These are phyloP conservation scores for Oryzias sinensis DNA, from an alignment of 2,797 vertebrate species.

Conservation along the genomic window DNA sequence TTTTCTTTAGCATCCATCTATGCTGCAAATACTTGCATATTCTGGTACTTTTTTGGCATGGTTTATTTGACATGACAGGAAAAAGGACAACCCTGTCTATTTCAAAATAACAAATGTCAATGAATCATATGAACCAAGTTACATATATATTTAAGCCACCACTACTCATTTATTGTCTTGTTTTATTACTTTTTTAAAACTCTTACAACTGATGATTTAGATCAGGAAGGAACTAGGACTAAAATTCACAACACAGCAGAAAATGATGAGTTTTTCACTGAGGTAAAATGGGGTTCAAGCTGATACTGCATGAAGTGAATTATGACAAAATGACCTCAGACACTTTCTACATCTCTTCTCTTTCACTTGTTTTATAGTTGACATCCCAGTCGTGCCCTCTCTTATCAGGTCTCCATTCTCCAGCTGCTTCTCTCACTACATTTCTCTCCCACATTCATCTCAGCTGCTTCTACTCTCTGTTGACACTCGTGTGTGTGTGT, in stretches of 20 bases:
- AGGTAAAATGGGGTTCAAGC: constrained; percentile 2
- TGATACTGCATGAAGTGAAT: constrained; percentile 29
- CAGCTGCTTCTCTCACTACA: constrained; percentile 42
- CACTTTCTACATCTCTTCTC: constrained; percentile 34
- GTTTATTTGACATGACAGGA: too few relatives aligned
- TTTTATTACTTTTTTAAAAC: too few relatives aligned
- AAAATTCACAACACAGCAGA: constrained; percentile 5
- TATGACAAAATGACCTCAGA: constrained; percentile 56
- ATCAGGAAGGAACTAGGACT: not conserved
- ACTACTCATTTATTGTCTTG: too few relatives aligned
- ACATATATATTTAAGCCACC: too few relatives aligned
- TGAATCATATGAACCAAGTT: too few relatives aligned
- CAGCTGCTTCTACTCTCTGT: constrained; percentile 18
- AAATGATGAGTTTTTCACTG: constrained; percentile 7
- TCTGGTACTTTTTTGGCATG: too few relatives aligned
- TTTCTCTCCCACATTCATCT: constrained; percentile 32
- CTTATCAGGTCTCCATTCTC: constrained; percentile 49
- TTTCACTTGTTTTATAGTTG: constrained; percentile 41
- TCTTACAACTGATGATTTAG: not conserved
- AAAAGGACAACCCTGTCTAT: too few relatives aligned
- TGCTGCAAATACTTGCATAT: too few relatives aligned
- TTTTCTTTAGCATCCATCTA: too few relatives aligned
- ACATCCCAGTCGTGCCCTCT: constrained; percentile 52
- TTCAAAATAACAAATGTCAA: too few relatives aligned
- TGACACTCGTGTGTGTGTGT: constrained; percentile 11